Base-by-base conservation (phyloP, 2,113 vertebrate genomes). In the Platanista minor region DNA sequence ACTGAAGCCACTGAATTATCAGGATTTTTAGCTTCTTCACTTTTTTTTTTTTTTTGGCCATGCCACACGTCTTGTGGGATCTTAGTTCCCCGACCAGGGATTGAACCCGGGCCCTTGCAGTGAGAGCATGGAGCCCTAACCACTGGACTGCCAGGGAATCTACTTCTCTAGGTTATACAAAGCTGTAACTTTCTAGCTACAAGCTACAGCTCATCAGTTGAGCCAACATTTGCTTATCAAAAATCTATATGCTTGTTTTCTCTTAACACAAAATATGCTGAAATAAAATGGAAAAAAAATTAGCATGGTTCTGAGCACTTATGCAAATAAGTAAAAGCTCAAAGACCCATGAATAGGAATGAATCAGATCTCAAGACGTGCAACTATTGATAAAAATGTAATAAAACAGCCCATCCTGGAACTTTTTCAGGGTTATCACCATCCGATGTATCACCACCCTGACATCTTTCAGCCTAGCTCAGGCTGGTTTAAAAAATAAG, bases 141-240 rank as follows among this genome's bases (percentile, higher is more conserved):
- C 49, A 87, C 17, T 49, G 25, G 66, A 69, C 57, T 31, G 17
- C 36, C 33, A 57, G 20, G 8, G 64, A 41, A 52, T 91, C 87
- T 81, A 71, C 23, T 90, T 59, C 33, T 87, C 27, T 29, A 66
- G n/a, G 39, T 43, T 59, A 49, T 11, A 49, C 5, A 77, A 95
- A 82, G 5, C 62, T 69, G 4, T 67, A 92, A 87, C 59, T 84
- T 90, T 91, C 66, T 52, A 80, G 57, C 14, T 80, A 43, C 31
- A 91, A 88, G 43, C 87, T 87, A 69, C 1, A 78, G 36, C 14
- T 75, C 39, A 95, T 95, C 54, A 93, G 31, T 54, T 82, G 46
- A 95, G 52, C 46, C 88, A 84, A 71, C n/a, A 96, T 91, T 96
- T 94, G 54, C 57, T 94, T 95, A 78, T 81, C 69, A 96, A 74